Evolutionary conservation across 1,140 invertebrate species (phyloP).

Genomic region (Danaus plexippus): DNA sequence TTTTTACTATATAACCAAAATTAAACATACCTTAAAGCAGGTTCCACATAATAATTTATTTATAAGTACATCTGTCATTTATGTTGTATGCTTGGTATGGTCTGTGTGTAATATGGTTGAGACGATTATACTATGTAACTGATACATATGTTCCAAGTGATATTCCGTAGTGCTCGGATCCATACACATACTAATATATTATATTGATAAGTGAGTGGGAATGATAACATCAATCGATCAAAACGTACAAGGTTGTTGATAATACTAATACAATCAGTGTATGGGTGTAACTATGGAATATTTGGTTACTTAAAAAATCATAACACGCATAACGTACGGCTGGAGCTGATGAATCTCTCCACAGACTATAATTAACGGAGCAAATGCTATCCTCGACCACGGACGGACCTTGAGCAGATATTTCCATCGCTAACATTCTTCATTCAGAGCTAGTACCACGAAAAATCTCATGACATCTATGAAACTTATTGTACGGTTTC

Average conservation of each 20-base stretch:
- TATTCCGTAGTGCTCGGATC: too few species aligned
- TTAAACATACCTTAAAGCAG: too few species aligned
- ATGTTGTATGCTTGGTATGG: not conserved
- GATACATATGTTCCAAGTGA: too few species aligned
- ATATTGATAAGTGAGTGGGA: constrained; percentile 13
- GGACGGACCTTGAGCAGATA: constrained; percentile 27
- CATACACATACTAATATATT: not conserved
- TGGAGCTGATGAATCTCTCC: constrained; percentile 14
- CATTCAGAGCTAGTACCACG: too few species aligned
- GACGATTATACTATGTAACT: too few species aligned
- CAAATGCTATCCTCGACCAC: constrained; percentile 16
- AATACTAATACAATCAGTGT: constrained; percentile 5
- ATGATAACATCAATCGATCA: constrained; percentile 22
- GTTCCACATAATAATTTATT: too few species aligned
- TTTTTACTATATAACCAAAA: too few species aligned
- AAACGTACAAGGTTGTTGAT: constrained; percentile 11
- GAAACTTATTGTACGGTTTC: too few species aligned
- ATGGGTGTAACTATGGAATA: too few species aligned
- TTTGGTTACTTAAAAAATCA: too few species aligned
- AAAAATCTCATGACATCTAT: too few species aligned
- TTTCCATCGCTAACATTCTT: constrained; percentile 20
- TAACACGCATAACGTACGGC: not conserved
- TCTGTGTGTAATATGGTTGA: not conserved
- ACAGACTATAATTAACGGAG: constrained; percentile 23
- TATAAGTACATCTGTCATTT: too few species aligned